These are phyloP conservation scores for Rhynchonema sp. DNA, from an alignment of 2,888 invertebrate genomes.

Conservation along the genomic window DNA sequence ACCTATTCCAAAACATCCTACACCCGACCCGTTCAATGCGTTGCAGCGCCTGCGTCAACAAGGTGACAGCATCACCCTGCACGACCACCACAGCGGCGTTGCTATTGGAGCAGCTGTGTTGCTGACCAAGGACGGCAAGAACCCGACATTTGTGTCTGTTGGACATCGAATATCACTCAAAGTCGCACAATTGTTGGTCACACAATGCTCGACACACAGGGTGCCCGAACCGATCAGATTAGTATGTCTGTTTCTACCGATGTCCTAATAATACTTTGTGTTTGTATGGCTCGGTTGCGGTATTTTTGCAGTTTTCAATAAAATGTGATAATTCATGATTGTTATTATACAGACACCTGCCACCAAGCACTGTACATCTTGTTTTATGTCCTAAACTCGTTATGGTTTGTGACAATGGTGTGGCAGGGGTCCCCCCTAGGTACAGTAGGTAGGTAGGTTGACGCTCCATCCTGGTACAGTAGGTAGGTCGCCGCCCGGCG, in stretches of 20 bases:
- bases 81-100: neutral
- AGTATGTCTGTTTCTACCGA: too few species aligned
- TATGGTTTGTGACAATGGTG: too few species aligned
- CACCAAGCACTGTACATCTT: neutral
- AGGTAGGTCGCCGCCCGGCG: too few species aligned
- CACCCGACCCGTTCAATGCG: too few species aligned
- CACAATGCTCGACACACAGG: slow-evolving; percentile 14
- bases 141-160: slow-evolving; percentile 20
- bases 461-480: too few species aligned
- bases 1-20: too few species aligned
- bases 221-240: slow-evolving; percentile 21
- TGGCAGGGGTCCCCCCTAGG: too few species aligned
- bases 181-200: slow-evolving; percentile 14
- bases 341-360: neutral
- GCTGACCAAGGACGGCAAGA: slow-evolving; percentile 5
- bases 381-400: too few species aligned
- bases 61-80: neutral
- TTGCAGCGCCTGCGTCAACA: neutral
- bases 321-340: neutral
- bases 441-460: too few species aligned
- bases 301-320: neutral
- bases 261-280: too few species aligned
- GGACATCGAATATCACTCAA: slow-evolving; percentile 21
- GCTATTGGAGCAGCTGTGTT: neutral
- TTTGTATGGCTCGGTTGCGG: too few species aligned